phyloP scores from a whole-genome alignment of 2,888 invertebrate species.

The Halictus quadricinctus region DNA sequence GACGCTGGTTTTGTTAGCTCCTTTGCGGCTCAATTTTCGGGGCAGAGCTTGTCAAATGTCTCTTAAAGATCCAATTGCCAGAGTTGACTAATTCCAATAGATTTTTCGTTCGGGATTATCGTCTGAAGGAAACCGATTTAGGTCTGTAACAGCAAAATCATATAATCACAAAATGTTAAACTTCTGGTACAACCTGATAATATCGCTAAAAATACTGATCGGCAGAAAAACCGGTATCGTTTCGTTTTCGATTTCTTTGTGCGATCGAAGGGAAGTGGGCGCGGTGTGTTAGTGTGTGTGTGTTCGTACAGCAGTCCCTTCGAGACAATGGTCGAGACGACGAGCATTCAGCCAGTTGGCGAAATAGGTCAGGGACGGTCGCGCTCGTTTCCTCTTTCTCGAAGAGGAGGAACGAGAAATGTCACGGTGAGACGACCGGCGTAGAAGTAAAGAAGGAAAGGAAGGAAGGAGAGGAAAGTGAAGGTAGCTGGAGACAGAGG shows the following conservation, averaged over 20 bases:
- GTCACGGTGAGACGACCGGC: slow-evolving; percentile 30
- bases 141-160: too few relatives aligned
- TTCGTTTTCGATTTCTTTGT: slow-evolving; percentile 1
- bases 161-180: too few relatives aligned
- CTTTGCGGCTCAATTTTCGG: too few relatives aligned
- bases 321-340: slow-evolving; percentile 55
- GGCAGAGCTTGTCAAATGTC: too few relatives aligned
- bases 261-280: slow-evolving; percentile 68
- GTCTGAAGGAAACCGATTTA: too few relatives aligned
- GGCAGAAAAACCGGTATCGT: not conserved
- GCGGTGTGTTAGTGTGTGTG: slow-evolving; percentile 38
- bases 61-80: too few relatives aligned
- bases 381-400: slow-evolving; percentile 66
- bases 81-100: too few relatives aligned
- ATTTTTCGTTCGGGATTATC: too few relatives aligned
- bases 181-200: too few relatives aligned
- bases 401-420: slow-evolving; percentile 50
- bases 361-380: slow-evolving; percentile 75
- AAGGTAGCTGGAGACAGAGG: not conserved
- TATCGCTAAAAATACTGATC: not conserved
- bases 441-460: not conserved
- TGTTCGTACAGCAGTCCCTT: not conserved
- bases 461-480: not conserved
- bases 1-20: too few relatives aligned
- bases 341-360: slow-evolving; percentile 61